Evolutionary conservation across 2,888 invertebrate genomes (phyloP), one percentile per base, ranked within the genome.

Genomic region (Chrysina gloriosa): DNA sequence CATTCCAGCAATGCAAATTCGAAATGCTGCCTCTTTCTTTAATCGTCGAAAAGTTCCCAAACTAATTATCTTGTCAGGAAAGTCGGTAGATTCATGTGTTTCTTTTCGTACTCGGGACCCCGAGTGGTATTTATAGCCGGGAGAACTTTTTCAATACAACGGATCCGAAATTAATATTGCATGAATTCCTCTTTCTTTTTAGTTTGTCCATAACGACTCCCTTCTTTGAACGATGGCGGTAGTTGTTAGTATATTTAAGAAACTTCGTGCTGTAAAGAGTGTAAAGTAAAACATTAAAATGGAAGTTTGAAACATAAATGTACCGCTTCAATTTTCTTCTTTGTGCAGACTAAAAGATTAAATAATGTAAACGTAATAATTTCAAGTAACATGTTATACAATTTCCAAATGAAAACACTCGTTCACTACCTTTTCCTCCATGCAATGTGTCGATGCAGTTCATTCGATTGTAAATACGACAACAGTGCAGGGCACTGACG

Each of bases 151-250:
- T 61, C 58, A 61, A 42, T 42, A 61, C 58, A 42, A n/a, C 58
- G 58, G 58, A 25, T 19, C 42, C 42, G 27, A 61, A 61, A 61
- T 61, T 61, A 61, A 61, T 61, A 61, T 61, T 61, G 42, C 58
- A 61, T 61, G 58, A 45, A 45, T 45, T 42, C 42, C 14, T 21
- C 27, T 61, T 42, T 42, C 16, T 42, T 52, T 2, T 19, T 19
- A 31, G 16, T 52, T 19, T 34, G 16, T 3, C 21, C 42, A 42
- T 45, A 61, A 61, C 27, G 14, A 23, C 16, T 42, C 16, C 6
- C 27, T 52, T 19, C 11, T 34, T 7, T n/a, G 9, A 14, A 27
- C 42, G 14, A 39, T 36, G n/a, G 25, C 39, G 9, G 11, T 25
- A 34, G 25, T n/a, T n/a, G 1, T 52, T 16, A 21, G 5, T 25